Conservation (phyloP, 2,888 invertebrate species). For the Leptodirus hochenwartii region DNA sequence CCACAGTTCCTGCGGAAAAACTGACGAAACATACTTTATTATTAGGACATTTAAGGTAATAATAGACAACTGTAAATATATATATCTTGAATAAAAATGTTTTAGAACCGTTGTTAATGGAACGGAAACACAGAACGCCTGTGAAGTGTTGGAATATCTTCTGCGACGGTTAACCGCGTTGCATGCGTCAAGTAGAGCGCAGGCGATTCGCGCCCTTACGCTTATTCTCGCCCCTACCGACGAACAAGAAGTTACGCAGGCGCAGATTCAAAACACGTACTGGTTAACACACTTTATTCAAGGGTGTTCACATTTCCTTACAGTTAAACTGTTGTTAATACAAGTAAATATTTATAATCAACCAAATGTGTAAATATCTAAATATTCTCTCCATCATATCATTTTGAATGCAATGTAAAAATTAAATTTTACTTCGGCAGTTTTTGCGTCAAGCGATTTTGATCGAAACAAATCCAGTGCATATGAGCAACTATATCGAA, state of each 20-base stretch:
- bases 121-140: conserved; percentile 35
- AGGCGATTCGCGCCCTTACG: conserved; percentile 43
- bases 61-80: too few relatives aligned
- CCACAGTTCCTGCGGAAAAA: conserved; percentile 44
- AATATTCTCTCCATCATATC: too few relatives aligned
- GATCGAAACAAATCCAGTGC: conserved; percentile 71
- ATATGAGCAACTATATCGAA: conserved; percentile 68
- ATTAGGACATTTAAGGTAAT: conserved; percentile 38
- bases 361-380: too few relatives aligned
- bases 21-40: conserved; percentile 55
- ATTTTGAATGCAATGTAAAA: too few relatives aligned
- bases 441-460: conserved; percentile 75
- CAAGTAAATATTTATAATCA: too few relatives aligned
- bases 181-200: conserved; percentile 55
- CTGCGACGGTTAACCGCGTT: conserved; percentile 67
- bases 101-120: conserved; percentile 33
- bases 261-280: conserved; percentile 18
- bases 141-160: conserved; percentile 81
- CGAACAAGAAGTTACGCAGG: conserved; percentile 23
- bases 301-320: conserved; percentile 59
- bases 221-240: conserved; percentile 24
- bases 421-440: too few relatives aligned
- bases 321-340: conserved; percentile 49
- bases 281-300: conserved; percentile 50
- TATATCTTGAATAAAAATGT: too few relatives aligned